Conservation (phyloP, 1,140 invertebrate genomes). For the Drosophila carrolli region DNA sequence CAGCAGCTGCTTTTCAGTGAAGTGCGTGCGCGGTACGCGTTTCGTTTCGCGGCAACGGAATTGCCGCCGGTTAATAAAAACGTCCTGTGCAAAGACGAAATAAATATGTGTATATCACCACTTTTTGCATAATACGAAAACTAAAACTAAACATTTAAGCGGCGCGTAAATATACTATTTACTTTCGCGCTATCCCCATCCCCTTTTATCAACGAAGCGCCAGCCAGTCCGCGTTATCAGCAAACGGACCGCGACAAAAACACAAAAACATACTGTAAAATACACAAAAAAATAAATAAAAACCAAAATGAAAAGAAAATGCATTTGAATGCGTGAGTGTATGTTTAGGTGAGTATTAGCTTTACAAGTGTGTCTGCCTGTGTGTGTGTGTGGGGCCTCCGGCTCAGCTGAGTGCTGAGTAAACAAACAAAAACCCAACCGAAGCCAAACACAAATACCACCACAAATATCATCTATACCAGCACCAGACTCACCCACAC, state of each 20-base stretch:
- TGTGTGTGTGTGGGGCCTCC: conserved; percentile 29
- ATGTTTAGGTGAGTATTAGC: conserved; percentile 32
- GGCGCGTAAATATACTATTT: conserved; percentile 32
- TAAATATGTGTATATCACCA: conserved; percentile 3
- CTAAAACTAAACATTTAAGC: conserved; percentile 35
- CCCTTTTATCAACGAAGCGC: conserved; percentile 29
- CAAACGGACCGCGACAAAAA: conserved; percentile 56
- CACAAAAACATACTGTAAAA: conserved; percentile 33
- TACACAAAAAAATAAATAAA: conserved; percentile 7
- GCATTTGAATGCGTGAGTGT: conserved; percentile 56
- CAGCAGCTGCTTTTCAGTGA: conserved; percentile 29
- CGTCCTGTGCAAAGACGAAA: conserved; percentile 23
- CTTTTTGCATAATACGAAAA: conserved; percentile 74
- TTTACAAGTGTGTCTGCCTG: conserved; percentile 7
- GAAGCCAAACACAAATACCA: conserved; percentile 54
- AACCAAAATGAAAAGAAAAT: conserved; percentile 47
- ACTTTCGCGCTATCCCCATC: conserved; percentile 12
- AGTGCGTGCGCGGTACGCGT: conserved; percentile 25
- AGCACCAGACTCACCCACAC: conserved; percentile 2
- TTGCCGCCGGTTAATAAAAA: conserved; percentile 69
- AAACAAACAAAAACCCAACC: conserved; percentile 65
- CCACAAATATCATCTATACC: conserved; percentile 35
- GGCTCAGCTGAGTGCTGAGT: conserved; percentile 64
- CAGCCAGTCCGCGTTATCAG: conserved; percentile 57
- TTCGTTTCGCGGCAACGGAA: conserved; percentile 44